Base-by-base conservation (phyloP, 2,888 invertebrate genomes). In the Spisula solida region DNA sequence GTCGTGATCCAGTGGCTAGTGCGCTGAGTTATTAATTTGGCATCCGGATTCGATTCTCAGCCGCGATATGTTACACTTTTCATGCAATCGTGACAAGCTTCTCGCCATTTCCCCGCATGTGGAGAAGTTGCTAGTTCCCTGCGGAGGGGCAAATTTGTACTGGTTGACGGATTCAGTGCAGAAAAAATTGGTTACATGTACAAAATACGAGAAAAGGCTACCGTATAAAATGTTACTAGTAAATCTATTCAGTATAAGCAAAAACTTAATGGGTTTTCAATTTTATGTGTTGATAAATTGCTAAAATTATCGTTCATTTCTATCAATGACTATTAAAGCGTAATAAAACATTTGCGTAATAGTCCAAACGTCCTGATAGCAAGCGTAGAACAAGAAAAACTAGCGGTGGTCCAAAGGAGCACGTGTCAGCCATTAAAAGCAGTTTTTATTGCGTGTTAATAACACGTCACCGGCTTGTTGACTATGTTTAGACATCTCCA, bases 351-450 rank as follows among this genome's bases (percentile, higher is more conserved):
- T 47, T 78, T 34, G 29, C 10, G n/a, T 25, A 20, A 60, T 6
- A n/a, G 6, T 60, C 18, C n/a, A 25, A 66, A 66, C 6, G 8
- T 66, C 60, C 25, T 66, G 25, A n/a, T 0, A 66, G 25, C 25
- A 66, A n/a, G 25, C n/a, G n/a, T 25, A 66, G 25, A n/a, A 66
- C 60, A 66, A 66, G 60, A 25, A 82, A 16, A 82, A 16, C 70
- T 31, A 31, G 48, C 78, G 84, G 84, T 75, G 84, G 78, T 55
- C 66, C 29, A 29, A 79, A 41, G 14, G 51, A 79, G 56, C 85
- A 85, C 85, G 85, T 85, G 85, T 70, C 75, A 56, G 55, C 70
- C 34, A 85, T 85, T 78, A 85, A 84, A 85, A 31, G 47, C 10
- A 5, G 51, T n/a, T 47, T 51, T 85, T 85, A 85, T 85, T n/a